Base-by-base conservation (phyloP, 1,140 invertebrate species). In the Drosophila sp. region DNA sequence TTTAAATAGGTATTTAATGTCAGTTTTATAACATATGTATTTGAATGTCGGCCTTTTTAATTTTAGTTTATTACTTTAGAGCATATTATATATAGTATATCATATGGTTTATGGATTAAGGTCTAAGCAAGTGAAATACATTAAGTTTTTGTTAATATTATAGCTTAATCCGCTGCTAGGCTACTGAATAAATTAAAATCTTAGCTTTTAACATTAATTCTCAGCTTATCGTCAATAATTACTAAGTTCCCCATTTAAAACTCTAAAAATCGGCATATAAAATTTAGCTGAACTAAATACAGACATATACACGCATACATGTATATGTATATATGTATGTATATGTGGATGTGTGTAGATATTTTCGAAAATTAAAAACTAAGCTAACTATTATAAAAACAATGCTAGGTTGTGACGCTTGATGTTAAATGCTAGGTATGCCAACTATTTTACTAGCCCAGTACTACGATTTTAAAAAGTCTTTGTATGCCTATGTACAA, bases 161-260 rank as follows among this genome's bases (percentile, higher is more conserved):
- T 63, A 59, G 50, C 40, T 72, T 54, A 56, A 78, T 78, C 66
- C 72, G 50, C 41, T 66, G 48, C 61, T 86, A 84, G 56, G 76
- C 76, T 89, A 87, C 41, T 77, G 48, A 89, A 89, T 89, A 89
- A 89, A 89, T 89, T 89, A 82, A 89, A 89, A 73, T 61, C 79
- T 87, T 83, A 80, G 45, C 67, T 50, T 58, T 72, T 75, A 70
- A 81, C 57, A 73, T 57, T 65, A 66, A 43, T 36, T 29, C 46
- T 70, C 40, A 67, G 36, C 41, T 43, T 59, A 70, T 38, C 13
- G 59, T 53, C 58, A 59, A 53, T 53, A 80, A 40, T 38, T 25
- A 62, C 75, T 29, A 29, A 64, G 48, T 63, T 51, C 71, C 48
- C 43, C 25, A 61, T 58, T 78, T 75, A 80, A 80, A 82, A 82